Base-by-base conservation (phyloP, 2,888 invertebrate species). In the Liodrosophila aerea region DNA sequence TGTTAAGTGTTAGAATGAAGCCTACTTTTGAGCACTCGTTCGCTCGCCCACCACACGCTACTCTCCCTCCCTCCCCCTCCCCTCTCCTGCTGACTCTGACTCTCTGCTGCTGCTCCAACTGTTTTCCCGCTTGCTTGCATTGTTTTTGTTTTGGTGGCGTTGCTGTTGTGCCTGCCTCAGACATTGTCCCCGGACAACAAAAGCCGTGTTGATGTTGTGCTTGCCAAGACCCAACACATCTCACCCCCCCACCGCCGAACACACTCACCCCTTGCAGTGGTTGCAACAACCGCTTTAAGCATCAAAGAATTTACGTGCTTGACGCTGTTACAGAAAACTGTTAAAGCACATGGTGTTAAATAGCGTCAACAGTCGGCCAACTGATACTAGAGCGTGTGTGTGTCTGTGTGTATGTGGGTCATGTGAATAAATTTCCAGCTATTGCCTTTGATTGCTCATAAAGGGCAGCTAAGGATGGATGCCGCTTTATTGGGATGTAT, bases 1-100 rank as follows among this genome's bases (percentile, higher is more conserved):
- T 78, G 85, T 84, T 83, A 78, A 78, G 78, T 84, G 78, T 77
- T 84, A 74, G 85, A 83, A 73, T 83, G 81, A 78, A 78, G 77
- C 84, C 77, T 83, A 78, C 84, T 78, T 74, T 76, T 58, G 64
- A 59, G 73, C 67, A 47, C 64, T 63, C 47, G 34, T 8, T 49
- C n/a, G 12, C 15, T 27, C 36, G 30, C 27, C 15, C n/a, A n/a
- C n/a, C n/a, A n/a, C n/a, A n/a, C n/a, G n/a, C n/a, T n/a, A n/a
- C n/a, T n/a, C n/a, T n/a, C 43, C 7, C 18, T 8, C 27, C 30
- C 40, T 8, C 22, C 34, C 36, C 46, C 45, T 58, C 40, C 43
- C 36, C n/a, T n/a, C n/a, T n/a, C n/a, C n/a, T n/a, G n/a, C n/a
- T n/a, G n/a, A n/a, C n/a, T n/a, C n/a, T n/a, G n/a, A n/a, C n/a